Base-by-base conservation (phyloP, 2,113 vertebrate species). In the Ifrita kowaldi region DNA sequence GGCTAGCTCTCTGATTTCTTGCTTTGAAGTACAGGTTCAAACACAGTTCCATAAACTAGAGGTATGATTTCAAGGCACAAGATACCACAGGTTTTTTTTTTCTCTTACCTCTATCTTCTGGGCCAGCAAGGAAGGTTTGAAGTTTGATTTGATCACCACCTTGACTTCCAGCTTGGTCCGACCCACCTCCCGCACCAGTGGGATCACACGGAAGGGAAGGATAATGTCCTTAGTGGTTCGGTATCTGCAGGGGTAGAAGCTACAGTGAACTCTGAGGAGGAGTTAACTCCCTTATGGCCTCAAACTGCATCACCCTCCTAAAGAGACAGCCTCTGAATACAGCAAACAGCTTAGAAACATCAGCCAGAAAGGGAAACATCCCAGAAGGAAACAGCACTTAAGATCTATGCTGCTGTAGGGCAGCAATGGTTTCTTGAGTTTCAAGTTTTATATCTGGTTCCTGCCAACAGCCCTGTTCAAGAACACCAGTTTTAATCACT, bases 151-250 rank as follows among this genome's bases (percentile, higher is more conserved):
- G 97, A 99, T 99, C 96, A 99, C 99, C 91, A 99, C 99, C 94
- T 99, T 99, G 52, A 99, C 99, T 93, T 99, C 99, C 91, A 99
- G 98, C 92, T 99, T 99, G 90, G 99, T 99, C 97, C 99, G 99
- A 32, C 99, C 99, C 57, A 99, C 99, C 95, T 99, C 99, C 77
- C 99, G 98, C 82, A 99, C 99, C 83, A 99, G 98, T 8, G 99
- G 99, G 80, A 99, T 99, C 75, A 99, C 99, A 39, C 99, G 98
- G 98, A 99, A 99, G 9, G 99, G 99, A 92, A 99, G 98, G 97
- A 99, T 99, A 95, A 99, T 99, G 96, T 99, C 99, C 98, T 99
- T 99, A 95, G 99, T 99, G 97, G 99, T 99, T 94, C 99, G 99
- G 90, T 99, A 99, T 98, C 99, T 99, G 96, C 41, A 93, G 44